phyloP scores from a whole-genome alignment of 1,140 invertebrate genomes.

The Geopemphigus sp. region DNA sequence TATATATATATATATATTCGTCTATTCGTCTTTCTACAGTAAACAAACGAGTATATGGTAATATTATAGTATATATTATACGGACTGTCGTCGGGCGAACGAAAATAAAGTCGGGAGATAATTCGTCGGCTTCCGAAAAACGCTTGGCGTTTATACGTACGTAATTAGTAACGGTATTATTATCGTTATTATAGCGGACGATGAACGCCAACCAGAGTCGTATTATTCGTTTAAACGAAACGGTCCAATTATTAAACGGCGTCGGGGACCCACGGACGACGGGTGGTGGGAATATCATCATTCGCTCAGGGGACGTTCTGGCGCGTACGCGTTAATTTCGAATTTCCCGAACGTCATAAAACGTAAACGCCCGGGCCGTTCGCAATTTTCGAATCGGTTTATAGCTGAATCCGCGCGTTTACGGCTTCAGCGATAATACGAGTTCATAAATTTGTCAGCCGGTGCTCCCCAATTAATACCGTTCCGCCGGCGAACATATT shows the following conservation, averaged over 20 bases:
- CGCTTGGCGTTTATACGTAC: neutral
- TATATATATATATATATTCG: neutral
- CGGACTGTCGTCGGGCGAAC: neutral
- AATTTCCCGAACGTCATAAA: slow-evolving; percentile 41
- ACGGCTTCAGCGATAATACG: slow-evolving; percentile 14
- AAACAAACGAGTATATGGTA: slow-evolving; percentile 5
- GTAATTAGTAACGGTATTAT: neutral
- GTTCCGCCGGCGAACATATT: slow-evolving; percentile 8
- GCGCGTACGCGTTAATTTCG: slow-evolving; percentile 3
- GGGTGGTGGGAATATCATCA: slow-evolving; percentile 18
- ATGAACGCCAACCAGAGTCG: no score
- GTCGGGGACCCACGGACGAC: neutral
- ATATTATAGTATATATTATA: neutral
- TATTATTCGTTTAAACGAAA: neutral
- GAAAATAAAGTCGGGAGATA: neutral
- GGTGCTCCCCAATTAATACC: slow-evolving; percentile 3
- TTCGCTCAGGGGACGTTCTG: neutral
- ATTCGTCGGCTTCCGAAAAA: no score
- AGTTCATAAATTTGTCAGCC: slow-evolving; percentile 39
- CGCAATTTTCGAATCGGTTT: slow-evolving; percentile 37
- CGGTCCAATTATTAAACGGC: slow-evolving; percentile 17
- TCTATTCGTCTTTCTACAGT: slow-evolving; percentile 37
- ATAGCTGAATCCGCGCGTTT: slow-evolving; percentile 23
- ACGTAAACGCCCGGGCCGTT: slow-evolving; percentile 9
- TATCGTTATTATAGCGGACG: no score